phyloP scores from a whole-genome alignment of 1,140 invertebrate genomes.

The Homalodisca vitripennis region DNA sequence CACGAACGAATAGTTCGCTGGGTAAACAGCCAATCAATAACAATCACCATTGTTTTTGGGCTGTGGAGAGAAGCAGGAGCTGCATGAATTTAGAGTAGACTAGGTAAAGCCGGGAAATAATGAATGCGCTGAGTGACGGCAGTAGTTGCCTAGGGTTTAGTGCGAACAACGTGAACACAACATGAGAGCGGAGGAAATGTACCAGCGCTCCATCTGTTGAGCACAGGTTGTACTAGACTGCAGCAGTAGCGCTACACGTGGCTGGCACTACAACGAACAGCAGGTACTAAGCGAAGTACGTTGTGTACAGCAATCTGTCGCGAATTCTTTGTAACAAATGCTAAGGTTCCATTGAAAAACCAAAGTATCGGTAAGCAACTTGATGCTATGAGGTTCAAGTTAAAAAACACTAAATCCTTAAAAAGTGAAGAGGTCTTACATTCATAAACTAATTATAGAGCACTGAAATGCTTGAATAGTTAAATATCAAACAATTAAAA shows the following conservation, averaged over 20 bases:
- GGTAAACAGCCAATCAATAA: neutral
- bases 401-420: too few species aligned
- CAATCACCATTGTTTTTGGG: neutral
- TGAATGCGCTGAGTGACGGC: constrained; percentile 20
- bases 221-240: neutral
- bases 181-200: neutral
- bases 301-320: too few species aligned
- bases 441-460: too few species aligned
- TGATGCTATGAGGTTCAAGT: too few species aligned
- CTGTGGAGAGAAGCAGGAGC: constrained; percentile 2
- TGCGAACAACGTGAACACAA: neutral
- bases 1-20: neutral
- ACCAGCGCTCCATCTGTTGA: neutral
- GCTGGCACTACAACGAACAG: too few species aligned
- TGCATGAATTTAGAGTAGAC: constrained; percentile 20
- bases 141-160: neutral
- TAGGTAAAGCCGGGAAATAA: constrained; percentile 24
- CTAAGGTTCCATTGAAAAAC: too few species aligned
- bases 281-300: too few species aligned
- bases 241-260: neutral
- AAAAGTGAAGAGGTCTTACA: too few species aligned
- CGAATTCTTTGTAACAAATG: too few species aligned
- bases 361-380: too few species aligned
- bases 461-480: too few species aligned
- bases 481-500: too few species aligned